These are phyloP conservation scores for Sylvilagus floridanus DNA, from an alignment of 2,797 vertebrate species.

Conservation along the genomic window DNA sequence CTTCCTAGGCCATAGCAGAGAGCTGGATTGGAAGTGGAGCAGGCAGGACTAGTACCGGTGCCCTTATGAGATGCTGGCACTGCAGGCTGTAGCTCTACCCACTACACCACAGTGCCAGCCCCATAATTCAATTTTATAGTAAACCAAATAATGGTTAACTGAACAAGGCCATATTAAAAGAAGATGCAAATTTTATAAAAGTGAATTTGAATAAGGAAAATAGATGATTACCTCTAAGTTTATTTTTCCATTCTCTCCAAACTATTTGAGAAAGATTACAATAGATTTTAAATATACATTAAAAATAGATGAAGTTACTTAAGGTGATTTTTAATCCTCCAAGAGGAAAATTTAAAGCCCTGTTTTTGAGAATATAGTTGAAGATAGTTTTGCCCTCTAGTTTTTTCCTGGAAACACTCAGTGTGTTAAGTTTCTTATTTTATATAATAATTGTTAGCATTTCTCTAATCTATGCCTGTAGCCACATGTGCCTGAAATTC, in stretches of 20 bases:
- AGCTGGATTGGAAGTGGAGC: too few relatives aligned
- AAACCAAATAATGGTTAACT: constrained; percentile 26
- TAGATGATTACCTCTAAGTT: not conserved
- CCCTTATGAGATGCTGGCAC: too few relatives aligned
- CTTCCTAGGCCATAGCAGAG: too few relatives aligned
- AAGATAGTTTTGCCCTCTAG: constrained; percentile 45
- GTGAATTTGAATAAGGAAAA: constrained; percentile 1
- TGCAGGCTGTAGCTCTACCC: too few relatives aligned
- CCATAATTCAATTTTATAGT: not conserved
- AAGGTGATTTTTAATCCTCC: not conserved
- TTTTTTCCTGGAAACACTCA: not conserved
- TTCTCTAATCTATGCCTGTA: constrained; percentile 28
- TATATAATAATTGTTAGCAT: constrained; percentile 33
- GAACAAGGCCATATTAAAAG: not conserved
- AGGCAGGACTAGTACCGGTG: too few relatives aligned
- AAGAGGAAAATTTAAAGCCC: not conserved
- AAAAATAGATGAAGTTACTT: not conserved
- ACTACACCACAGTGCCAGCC: too few relatives aligned
- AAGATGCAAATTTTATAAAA: constrained; percentile 45
- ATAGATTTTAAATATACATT: not conserved
- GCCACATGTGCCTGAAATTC: not conserved
- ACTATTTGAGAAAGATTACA: constrained; percentile 19
- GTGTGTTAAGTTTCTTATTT: constrained; percentile 35
- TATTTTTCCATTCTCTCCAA: constrained; percentile 40
- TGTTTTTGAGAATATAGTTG: not conserved